phyloP scores from a whole-genome alignment of 2,797 vertebrate genomes.

The Hypotaenidia okinawae region DNA sequence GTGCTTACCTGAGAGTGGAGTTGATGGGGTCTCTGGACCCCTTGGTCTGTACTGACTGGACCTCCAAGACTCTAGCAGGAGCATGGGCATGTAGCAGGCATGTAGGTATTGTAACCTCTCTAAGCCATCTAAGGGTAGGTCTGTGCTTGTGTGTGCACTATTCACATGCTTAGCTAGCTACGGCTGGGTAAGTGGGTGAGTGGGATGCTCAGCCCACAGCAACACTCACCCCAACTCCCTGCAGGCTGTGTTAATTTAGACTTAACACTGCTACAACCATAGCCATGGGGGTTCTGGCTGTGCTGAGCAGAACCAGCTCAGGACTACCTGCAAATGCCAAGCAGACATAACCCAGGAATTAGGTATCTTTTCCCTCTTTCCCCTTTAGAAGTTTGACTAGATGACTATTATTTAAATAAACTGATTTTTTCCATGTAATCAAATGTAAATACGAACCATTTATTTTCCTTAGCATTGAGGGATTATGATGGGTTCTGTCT shows the following conservation, averaged over 20 bases:
- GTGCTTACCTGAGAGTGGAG: neutral
- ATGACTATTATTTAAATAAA: neutral
- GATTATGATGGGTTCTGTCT: neutral
- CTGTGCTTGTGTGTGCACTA: neutral
- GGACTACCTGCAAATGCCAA: neutral
- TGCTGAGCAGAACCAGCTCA: neutral
- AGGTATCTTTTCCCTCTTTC: neutral
- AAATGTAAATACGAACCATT: neutral
- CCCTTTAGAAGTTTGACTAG: neutral
- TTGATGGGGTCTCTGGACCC: neutral
- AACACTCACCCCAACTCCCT: rapidly evolving
- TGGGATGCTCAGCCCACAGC: neutral
- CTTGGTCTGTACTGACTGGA: neutral
- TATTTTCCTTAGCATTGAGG: neutral
- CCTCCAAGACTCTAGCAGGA: neutral
- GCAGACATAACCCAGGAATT: neutral
- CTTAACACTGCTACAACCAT: rapidly evolving
- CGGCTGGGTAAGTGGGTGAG: neutral
- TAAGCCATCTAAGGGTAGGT: rapidly evolving
- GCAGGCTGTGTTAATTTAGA: neutral
- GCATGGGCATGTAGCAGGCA: rapidly evolving
- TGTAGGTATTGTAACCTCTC: neutral
- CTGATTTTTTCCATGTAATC: neutral
- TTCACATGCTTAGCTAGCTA: neutral
- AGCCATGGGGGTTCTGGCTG: neutral